A percentile compares a stretch with the other conserved stretches of the same genome.
Conservation (phyloP, 2,797 vertebrate genomes). For the Philypnodon macrostomus region DNA sequence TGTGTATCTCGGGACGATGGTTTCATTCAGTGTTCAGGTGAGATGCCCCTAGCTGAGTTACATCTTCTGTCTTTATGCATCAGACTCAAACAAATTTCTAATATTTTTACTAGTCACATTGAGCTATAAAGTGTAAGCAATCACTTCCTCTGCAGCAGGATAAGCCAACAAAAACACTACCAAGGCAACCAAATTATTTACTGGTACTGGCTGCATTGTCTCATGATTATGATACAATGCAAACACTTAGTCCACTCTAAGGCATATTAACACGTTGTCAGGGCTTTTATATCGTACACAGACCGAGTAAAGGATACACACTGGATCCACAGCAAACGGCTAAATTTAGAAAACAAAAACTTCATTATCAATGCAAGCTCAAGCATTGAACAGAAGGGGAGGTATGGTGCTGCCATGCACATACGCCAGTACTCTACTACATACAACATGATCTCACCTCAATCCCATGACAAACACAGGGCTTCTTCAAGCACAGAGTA, state of each 20-base stretch:
- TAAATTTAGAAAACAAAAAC: constrained; percentile 77
- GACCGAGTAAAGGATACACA: constrained; percentile 40
- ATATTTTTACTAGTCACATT: constrained; percentile 38
- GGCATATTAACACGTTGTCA: constrained; percentile 36
- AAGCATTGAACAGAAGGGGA: constrained; percentile 51
- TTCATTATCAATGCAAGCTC: constrained; percentile 70
- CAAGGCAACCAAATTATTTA: constrained; percentile 25
- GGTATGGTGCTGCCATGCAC: constrained; percentile 34
- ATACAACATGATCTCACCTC: constrained; percentile 29
- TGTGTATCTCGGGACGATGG: constrained; percentile 38
- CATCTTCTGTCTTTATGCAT: constrained; percentile 41
- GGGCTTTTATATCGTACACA: constrained; percentile 31
- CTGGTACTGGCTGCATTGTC: constrained; percentile 7
- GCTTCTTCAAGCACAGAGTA: constrained; percentile 36
- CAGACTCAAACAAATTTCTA: constrained; percentile 28
- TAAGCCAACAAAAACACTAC: constrained; percentile 24
- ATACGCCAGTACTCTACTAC: constrained; percentile 29
- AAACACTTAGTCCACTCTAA: not conserved
- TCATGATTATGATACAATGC: constrained; percentile 11
- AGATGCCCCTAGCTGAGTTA: constrained; percentile 43
- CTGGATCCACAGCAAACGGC: constrained; percentile 55
- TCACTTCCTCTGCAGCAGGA: constrained; percentile 48
- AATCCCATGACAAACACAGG: constrained; percentile 16
- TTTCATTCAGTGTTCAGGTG: constrained; percentile 62
- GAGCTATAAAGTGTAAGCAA: constrained; percentile 39